A percentile compares a stretch with the other conserved stretches of the same genome.
Evolutionary conservation across 2,113 vertebrate species (phyloP).

Genomic region (Rhinoderma darwinii): DNA sequence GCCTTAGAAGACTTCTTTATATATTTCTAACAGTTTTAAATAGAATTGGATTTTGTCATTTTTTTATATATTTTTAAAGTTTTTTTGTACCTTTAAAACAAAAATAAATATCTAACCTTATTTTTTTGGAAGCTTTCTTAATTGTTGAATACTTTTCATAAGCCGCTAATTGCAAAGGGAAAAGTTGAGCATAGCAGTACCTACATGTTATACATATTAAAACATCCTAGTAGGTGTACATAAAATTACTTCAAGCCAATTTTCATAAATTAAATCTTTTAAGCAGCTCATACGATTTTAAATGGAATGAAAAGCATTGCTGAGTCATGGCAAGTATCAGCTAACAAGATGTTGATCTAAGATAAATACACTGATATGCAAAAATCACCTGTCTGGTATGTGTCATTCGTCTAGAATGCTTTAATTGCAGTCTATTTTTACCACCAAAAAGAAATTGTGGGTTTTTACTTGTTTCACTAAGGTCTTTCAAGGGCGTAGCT

Average conservation of each 20-base stretch:
- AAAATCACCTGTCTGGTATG: constrained; percentile 49
- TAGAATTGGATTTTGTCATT: too few relatives aligned
- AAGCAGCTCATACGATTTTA: constrained; percentile 35
- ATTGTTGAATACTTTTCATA: neutral
- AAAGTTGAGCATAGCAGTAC: neutral
- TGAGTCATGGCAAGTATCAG: constrained; percentile 47
- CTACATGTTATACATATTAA: constrained; percentile 3
- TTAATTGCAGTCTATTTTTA: constrained; percentile 54
- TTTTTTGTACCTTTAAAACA: too few relatives aligned
- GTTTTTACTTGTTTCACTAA: constrained; percentile 2
- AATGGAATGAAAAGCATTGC: constrained; percentile 36
- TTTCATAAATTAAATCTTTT: constrained; percentile 39
- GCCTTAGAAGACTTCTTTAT: too few relatives aligned
- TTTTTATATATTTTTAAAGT: neutral
- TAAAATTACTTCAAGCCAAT: constrained; percentile 19
- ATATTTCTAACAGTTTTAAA: too few relatives aligned
- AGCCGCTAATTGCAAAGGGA: neutral
- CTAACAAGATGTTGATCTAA: constrained; percentile 44
- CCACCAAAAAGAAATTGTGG: neutral
- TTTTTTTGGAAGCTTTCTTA: neutral
- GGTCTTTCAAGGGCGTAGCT: neutral
- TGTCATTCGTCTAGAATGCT: constrained; percentile 53
- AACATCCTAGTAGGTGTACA: constrained; percentile 17
- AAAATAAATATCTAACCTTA: neutral
- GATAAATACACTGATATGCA: constrained; percentile 50